These are phyloP conservation scores for Physeter macrocephalus DNA, from an alignment of 2,113 vertebrate genomes.

Conservation along the genomic window DNA sequence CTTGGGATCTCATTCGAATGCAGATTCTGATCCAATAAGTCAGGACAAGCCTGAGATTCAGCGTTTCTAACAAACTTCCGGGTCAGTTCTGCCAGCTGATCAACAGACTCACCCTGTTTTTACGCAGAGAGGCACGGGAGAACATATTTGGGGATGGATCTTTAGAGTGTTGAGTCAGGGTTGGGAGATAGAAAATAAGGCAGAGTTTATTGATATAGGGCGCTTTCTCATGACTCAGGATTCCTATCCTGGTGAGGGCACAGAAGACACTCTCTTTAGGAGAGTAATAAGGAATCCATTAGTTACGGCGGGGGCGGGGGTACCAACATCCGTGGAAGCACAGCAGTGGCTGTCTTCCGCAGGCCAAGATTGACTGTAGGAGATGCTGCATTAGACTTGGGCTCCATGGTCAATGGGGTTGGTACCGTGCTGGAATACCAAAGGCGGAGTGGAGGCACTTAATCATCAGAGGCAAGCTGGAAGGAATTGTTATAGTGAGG, in stretches of 20 bases:
- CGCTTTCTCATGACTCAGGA: neutral
- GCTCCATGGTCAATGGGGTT: neutral
- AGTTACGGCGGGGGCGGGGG: no score
- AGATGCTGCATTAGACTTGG: neutral
- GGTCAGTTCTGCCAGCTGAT: neutral
- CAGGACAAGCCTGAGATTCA: neutral
- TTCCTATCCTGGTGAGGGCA: neutral
- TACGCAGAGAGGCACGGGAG: neutral
- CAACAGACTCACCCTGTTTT: neutral
- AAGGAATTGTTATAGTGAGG: neutral
- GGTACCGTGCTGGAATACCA: neutral
- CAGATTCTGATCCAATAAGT: neutral
- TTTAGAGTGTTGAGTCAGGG: neutral
- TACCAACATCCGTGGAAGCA: neutral
- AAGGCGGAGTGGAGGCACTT: neutral
- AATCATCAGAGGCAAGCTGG: neutral
- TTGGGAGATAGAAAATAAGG: neutral
- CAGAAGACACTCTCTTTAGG: neutral
- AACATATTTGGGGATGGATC: no score
- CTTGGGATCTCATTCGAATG: neutral
- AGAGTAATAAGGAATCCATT: neutral
- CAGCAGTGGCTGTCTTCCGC: neutral
- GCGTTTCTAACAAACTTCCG: neutral
- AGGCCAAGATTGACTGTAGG: neutral
- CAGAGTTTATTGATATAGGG: neutral